Evolutionary conservation across 2,113 vertebrate genomes (phyloP).

Genomic region (Verasper variegatus): DNA sequence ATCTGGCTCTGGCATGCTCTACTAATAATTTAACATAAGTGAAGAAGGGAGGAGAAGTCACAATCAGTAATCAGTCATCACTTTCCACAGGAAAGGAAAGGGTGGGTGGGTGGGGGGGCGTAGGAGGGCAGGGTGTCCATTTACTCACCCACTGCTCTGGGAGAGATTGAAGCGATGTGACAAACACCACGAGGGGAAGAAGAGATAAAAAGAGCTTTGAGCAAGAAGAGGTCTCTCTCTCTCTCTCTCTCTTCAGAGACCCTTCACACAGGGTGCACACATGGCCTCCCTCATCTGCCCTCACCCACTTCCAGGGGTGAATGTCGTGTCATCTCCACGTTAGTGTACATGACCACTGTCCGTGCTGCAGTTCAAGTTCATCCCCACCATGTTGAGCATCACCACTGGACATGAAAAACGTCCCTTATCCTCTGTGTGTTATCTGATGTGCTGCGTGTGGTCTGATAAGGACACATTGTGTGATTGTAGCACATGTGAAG

Average conservation of each 20-base stretch:
- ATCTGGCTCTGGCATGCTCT: not conserved
- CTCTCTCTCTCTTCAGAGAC: no score
- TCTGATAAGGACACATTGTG: constrained; percentile 15
- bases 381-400: no score
- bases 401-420: no score
- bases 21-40: constrained; percentile 55
- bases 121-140: constrained; percentile 45
- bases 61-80: constrained; percentile 51
- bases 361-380: no score
- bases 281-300: not conserved
- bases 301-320: constrained; percentile 34
- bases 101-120: not conserved
- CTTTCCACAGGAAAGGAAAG: constrained; percentile 40
- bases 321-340: constrained; percentile 5
- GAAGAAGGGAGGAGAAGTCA: constrained; percentile 33
- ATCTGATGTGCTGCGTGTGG: no score
- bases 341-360: not conserved
- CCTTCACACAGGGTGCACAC: no score
- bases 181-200: constrained; percentile 42
- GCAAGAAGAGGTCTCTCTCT: not conserved
- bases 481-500: not conserved
- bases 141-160: constrained; percentile 34
- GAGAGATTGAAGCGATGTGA: constrained; percentile 35
- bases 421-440: no score
- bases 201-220: constrained; percentile 26